Percentiles rank a stretch among this genome's conserved stretches.
phyloP scores from a whole-genome alignment of 2,797 vertebrate species.

The Manis javanica region DNA sequence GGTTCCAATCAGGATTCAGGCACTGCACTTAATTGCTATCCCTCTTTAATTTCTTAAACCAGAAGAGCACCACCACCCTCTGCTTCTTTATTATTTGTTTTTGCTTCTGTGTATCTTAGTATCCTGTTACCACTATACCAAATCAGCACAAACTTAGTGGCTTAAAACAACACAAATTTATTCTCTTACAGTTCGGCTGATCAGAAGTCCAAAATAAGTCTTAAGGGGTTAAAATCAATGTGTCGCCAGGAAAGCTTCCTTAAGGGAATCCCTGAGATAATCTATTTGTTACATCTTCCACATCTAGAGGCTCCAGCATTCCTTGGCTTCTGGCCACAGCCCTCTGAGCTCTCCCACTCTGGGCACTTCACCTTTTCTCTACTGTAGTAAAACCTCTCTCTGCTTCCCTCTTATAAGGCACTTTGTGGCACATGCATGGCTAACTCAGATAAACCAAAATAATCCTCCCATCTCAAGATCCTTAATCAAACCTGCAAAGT shows the following conservation, averaged over 20 bases:
- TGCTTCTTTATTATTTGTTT: not conserved
- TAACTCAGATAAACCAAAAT: not conserved
- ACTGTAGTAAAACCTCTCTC: not conserved
- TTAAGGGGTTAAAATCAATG: not conserved
- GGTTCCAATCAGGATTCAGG: not conserved
- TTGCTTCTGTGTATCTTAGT: not conserved
- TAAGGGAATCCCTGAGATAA: not conserved
- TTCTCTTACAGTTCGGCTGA: not conserved
- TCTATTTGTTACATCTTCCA: not conserved
- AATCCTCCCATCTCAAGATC: not conserved
- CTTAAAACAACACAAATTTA: not conserved
- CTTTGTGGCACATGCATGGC: not conserved
- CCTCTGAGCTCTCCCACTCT: not conserved
- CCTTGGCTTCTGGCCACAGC: accelerated
- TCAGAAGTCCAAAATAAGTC: not conserved
- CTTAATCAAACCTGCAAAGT: not conserved
- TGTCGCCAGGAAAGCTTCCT: not conserved
- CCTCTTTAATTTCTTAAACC: not conserved
- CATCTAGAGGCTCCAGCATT: not conserved
- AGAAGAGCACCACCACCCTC: not conserved
- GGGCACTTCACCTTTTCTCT: not conserved
- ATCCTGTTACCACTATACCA: not conserved
- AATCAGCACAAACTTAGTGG: not conserved
- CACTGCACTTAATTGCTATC: not conserved
- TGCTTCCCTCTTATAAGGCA: not conserved